phyloP scores from a whole-genome alignment of 2,113 vertebrate genomes.

The Rousettus leschenaultii region DNA sequence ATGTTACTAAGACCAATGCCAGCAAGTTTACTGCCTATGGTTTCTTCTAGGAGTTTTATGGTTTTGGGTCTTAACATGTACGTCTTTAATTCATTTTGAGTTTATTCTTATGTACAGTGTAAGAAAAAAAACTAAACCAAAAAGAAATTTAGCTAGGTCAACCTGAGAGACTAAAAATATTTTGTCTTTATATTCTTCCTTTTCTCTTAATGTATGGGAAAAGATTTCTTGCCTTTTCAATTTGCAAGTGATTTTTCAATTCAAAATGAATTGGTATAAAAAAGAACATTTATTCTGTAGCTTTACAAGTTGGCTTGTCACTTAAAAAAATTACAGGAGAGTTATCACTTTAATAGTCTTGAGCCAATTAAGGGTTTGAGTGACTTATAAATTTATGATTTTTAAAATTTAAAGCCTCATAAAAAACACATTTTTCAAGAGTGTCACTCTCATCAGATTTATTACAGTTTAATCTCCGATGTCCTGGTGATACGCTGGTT shows the following conservation, averaged over 20 bases:
- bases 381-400: not conserved
- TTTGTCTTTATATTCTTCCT: not conserved
- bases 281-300: not conserved
- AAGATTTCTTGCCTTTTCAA: not conserved
- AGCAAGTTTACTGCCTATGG: too few species aligned
- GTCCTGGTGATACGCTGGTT: not conserved
- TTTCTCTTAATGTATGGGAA: not conserved
- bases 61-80: too few species aligned
- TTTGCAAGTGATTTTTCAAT: conserved; percentile 39
- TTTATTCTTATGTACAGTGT: too few species aligned
- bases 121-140: not conserved
- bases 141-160: not conserved
- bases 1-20: too few species aligned
- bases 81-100: too few species aligned
- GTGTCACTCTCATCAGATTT: not conserved
- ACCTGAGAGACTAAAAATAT: not conserved
- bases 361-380: not conserved
- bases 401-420: conserved; percentile 24
- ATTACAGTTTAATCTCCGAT: not conserved
- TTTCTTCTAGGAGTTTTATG: too few species aligned
- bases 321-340: not conserved
- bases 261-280: not conserved
- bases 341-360: not conserved
- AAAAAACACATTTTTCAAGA: not conserved
- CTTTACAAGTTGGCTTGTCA: conserved; percentile 20